phyloP scores from a whole-genome alignment of 2,888 invertebrate species.

The Mayetiola destructor region DNA sequence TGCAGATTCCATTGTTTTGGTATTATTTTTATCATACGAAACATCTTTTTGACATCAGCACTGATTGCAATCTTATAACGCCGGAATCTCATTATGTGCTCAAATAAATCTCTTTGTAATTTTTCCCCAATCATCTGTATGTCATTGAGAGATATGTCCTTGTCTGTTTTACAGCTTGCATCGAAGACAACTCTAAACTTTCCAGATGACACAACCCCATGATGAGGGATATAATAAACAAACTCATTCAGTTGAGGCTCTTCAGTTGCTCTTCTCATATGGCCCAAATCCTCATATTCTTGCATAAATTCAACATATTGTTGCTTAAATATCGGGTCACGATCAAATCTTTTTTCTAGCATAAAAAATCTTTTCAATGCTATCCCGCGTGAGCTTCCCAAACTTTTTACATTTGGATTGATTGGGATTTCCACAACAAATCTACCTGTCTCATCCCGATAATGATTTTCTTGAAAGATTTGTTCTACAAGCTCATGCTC shows the following conservation, averaged over 20 bases:
- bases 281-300: background rate
- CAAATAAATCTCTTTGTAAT: constrained; percentile 15
- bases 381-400: background rate
- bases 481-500: background rate
- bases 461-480: background rate
- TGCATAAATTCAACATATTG: background rate
- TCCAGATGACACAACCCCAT: constrained; percentile 13
- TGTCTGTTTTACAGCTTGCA: background rate
- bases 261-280: background rate
- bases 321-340: background rate
- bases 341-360: background rate
- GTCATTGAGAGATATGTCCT: constrained; percentile 16
- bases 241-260: background rate
- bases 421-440: background rate
- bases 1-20: constrained; percentile 17
- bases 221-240: constrained; percentile 10
- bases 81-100: constrained; percentile 14
- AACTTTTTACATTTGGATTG: background rate
- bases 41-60: constrained; percentile 17
- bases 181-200: constrained; percentile 15
- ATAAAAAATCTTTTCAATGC: background rate
- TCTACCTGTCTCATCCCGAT: background rate
- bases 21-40: constrained; percentile 19
- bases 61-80: constrained; percentile 19
- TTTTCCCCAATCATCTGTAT: constrained; percentile 15